These are phyloP conservation scores for Tricholaema leucomelas DNA, from an alignment of 2,113 vertebrate genomes.

Conservation along the genomic window DNA sequence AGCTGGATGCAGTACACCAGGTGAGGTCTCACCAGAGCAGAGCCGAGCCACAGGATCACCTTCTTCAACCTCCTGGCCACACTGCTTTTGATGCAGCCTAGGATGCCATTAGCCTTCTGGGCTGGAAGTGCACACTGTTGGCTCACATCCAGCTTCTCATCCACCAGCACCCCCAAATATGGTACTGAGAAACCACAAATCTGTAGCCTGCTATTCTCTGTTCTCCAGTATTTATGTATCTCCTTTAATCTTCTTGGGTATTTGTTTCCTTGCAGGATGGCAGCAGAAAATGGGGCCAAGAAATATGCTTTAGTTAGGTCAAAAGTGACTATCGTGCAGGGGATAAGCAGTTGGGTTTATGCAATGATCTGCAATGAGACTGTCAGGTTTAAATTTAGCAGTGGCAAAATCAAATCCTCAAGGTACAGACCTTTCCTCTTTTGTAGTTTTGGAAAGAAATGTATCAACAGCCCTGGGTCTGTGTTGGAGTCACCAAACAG, in stretches of 20 bases:
- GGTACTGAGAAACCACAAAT: neutral
- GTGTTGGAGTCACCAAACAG: neutral
- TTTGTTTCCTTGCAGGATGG: neutral
- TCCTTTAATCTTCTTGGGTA: neutral
- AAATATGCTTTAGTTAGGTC: conserved; percentile 4
- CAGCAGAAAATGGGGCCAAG: neutral
- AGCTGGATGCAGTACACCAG: too few species aligned
- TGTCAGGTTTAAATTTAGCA: neutral
- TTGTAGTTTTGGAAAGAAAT: neutral
- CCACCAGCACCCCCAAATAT: too few species aligned
- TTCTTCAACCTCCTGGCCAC: too few species aligned
- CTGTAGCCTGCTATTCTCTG: neutral
- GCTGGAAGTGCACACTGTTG: too few species aligned
- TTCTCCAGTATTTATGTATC: neutral
- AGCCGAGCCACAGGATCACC: too few species aligned
- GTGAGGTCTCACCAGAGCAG: too few species aligned
- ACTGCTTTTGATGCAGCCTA: too few species aligned
- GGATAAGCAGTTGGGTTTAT: neutral
- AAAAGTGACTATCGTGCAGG: neutral
- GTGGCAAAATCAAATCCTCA: neutral
- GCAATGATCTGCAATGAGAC: neutral
- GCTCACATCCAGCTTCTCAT: too few species aligned
- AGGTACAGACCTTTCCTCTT: neutral
- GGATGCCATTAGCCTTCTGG: too few species aligned
- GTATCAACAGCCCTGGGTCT: neutral